phyloP scores from a whole-genome alignment of 2,888 invertebrate species.

The Esperia sulphurella region DNA sequence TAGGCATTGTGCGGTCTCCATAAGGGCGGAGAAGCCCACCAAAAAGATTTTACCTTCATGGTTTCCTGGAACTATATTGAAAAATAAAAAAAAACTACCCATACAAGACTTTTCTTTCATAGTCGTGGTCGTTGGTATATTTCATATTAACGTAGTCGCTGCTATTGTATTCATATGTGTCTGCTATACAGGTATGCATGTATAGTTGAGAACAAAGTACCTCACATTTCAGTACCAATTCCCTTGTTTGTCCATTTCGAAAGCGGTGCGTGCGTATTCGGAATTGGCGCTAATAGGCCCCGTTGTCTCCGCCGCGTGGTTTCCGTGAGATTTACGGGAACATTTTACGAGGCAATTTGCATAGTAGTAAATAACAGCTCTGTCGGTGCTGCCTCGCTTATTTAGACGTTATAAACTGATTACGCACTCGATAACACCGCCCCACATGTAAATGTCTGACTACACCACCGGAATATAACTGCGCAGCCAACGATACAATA shows the following conservation, averaged over 20 bases:
- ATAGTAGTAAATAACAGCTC: constrained; percentile 58
- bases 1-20: no score
- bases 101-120: no score
- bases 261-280: constrained; percentile 11
- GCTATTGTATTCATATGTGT: background rate
- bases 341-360: constrained; percentile 53
- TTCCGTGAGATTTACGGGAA: constrained; percentile 47
- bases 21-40: no score
- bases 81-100: no score
- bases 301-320: constrained; percentile 40
- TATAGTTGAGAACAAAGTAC: background rate
- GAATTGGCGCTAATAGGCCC: constrained; percentile 35
- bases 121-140: no score
- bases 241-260: constrained; percentile 5
- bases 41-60: no score
- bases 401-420: constrained; percentile 67
- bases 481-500: constrained; percentile 13
- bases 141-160: no score
- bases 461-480: constrained; percentile 34
- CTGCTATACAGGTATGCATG: background rate
- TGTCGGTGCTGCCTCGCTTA: constrained; percentile 55
- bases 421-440: constrained; percentile 56
- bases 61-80: no score
- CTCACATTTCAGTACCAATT: background rate
- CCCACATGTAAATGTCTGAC: constrained; percentile 51